Evolutionary conservation across 2,888 invertebrate species (phyloP), one percentile per base, ranked within the genome.

Genomic region (Branchipolynoe longqiensis): DNA sequence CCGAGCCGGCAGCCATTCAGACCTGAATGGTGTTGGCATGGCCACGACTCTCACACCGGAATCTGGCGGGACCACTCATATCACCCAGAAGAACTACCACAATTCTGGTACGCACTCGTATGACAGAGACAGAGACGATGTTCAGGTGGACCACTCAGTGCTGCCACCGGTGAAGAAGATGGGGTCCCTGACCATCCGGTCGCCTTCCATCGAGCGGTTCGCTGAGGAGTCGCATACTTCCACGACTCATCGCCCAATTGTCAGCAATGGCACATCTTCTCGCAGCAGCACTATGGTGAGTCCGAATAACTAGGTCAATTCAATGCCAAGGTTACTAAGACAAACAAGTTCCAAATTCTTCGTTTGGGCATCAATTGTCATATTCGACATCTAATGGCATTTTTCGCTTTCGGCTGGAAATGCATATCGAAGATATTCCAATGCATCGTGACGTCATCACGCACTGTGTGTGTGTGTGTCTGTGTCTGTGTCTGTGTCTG

Each of bases 231-330:
- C 25, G 1, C 28, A 18, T 2, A 41, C 14, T 4, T 0, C 31
- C n/a, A 41, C 48, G 0, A 62, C 62, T 8, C 41, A 33, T 22
- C 41, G 78, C 8, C 28, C 78, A 14, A 1, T 78, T 4, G 28
- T 78, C 41, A 78, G 48, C 48, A 78, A 78, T n/a, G 78, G 78
- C 14, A 78, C 48, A 0, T n/a, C n/a, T n/a, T n/a, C n/a, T n/a
- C 18, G 48, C 22, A 41, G 41, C 22, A 54, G 28, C 28, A 48
- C 41, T 12, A 18, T 69, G 33, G 69, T 69, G 18, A 69, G 69
- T 69, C n/a, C 48, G n/a, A n/a, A n/a, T n/a, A n/a, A n/a, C n/a
- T n/a, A n/a, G n/a, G n/a, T n/a, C n/a, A n/a, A n/a, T n/a, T n/a
- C n/a, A n/a, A n/a, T n/a, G n/a, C n/a, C n/a, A n/a, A n/a, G n/a